phyloP scores from a whole-genome alignment of 2,888 invertebrate species.

The Plemyria rubiginata region DNA sequence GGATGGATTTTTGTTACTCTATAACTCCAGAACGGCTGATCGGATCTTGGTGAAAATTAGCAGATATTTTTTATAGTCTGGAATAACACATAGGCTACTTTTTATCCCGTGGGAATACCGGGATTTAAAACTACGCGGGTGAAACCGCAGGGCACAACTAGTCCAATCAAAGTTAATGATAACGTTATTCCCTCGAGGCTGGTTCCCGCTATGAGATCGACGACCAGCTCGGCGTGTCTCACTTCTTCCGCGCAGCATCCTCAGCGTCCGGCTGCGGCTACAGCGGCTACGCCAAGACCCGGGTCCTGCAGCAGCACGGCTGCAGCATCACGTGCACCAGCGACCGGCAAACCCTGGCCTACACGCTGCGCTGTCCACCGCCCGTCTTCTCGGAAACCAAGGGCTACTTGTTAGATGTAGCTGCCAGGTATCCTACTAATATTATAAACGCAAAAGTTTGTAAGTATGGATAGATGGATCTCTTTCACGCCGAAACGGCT shows the following conservation, averaged over 20 bases:
- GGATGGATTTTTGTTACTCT: too few species aligned
- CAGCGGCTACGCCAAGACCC: conserved; percentile 88
- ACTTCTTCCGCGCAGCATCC: conserved; percentile 91
- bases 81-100: too few species aligned
- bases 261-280: conserved; percentile 88
- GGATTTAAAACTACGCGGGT: too few species aligned
- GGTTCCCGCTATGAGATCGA: conserved; percentile 93
- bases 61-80: too few species aligned
- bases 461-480: too few species aligned
- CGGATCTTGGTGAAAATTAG: too few species aligned
- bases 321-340: conserved; percentile 87
- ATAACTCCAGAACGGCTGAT: too few species aligned
- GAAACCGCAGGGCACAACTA: too few species aligned
- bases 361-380: conserved; percentile 84
- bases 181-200: conserved; percentile 75
- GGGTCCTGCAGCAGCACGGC: conserved; percentile 90
- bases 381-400: conserved; percentile 57
- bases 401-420: conserved; percentile 63
- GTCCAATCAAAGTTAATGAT: neutral
- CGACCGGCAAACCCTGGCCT: conserved; percentile 92
- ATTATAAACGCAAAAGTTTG: too few species aligned
- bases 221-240: conserved; percentile 90
- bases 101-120: too few species aligned
- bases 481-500: too few species aligned
- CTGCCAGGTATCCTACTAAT: conserved; percentile 65